phyloP scores from a whole-genome alignment of 2,113 vertebrate genomes.

The Bos taurus region ARS-UCD2.0 NC_037331.1:55575501-55576000 shows the following conservation, averaged over 20 bases:
- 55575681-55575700: neutral
- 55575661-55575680: neutral
- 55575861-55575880: neutral
- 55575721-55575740: neutral
- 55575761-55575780: neutral
- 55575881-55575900: neutral
- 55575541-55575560: neutral
- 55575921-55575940: neutral
- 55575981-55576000: neutral
- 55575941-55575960: neutral
- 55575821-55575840: neutral
- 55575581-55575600: neutral
- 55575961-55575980: neutral
- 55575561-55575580: neutral
- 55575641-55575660: neutral
- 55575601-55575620: neutral
- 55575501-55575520: neutral
- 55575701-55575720: neutral
- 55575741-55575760: neutral
- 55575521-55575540: neutral
- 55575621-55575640: neutral
- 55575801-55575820: neutral
- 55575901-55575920: neutral
- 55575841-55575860: neutral
- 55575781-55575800: neutral